A percentile compares a stretch with the other conserved stretches of the same genome.
These are phyloP conservation scores for Anagyrus pseudococci DNA, from an alignment of 2,888 invertebrate genomes.

Conservation along the genomic window DNA sequence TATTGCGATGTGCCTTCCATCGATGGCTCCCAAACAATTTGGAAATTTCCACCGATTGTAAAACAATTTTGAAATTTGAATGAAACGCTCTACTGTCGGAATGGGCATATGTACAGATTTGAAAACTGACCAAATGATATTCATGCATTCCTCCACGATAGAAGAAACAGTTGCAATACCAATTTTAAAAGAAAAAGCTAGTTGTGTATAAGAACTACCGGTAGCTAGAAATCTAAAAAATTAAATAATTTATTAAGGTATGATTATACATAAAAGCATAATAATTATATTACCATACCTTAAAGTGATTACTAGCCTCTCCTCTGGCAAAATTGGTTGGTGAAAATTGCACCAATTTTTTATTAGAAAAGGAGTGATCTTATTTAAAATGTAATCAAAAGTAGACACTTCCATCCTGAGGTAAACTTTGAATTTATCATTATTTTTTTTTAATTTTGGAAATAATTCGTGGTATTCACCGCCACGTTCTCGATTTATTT, in stretches of 20 bases:
- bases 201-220: constrained; percentile 3
- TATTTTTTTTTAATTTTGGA: too few species aligned
- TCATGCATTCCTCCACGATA: constrained; percentile 5
- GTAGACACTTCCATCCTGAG: neutral
- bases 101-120: constrained; percentile 25
- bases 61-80: constrained; percentile 25
- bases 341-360: constrained; percentile 8
- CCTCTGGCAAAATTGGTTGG: neutral
- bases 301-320: neutral
- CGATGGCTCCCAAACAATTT: constrained; percentile 21
- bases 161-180: constrained; percentile 13
- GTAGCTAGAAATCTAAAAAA: constrained; percentile 26
- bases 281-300: too few species aligned
- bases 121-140: constrained; percentile 13
- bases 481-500: too few species aligned
- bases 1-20: constrained; percentile 10
- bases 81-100: constrained; percentile 18
- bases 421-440: too few species aligned
- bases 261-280: too few species aligned
- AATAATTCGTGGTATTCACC: too few species aligned
- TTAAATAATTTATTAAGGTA: too few species aligned
- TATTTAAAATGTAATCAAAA: constrained; percentile 1
- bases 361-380: neutral
- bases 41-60: constrained; percentile 7
- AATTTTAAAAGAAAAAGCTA: constrained; percentile 15